Evolutionary conservation across 2,888 invertebrate genomes (phyloP), one percentile per base, ranked within the genome.

Genomic region (Scaptomyza tumidula): DNA sequence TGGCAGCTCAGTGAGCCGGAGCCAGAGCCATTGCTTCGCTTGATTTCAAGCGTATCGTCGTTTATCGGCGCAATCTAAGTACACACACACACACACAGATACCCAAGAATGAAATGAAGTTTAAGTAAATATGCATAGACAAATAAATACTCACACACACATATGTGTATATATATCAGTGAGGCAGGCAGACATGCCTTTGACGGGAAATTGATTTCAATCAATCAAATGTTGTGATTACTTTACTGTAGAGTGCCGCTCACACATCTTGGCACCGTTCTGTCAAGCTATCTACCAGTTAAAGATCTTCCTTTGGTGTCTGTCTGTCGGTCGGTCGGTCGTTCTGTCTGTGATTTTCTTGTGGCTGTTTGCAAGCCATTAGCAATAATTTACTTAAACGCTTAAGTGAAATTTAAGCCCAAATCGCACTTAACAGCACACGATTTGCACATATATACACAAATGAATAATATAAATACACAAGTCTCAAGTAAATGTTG

Each of bases 161-260:
- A 62, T 45, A 75, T 16, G 24, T 6, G 35, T 16, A 29, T 48
- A 10, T 19, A 24, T 50, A 35, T 50, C n/a, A 49, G 5, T 9
- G 33, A 53, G 62, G 27, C 27, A 29, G 33, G 33, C 33, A 49
- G 61, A 48, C 61, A 68, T 89, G 89, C 77, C 85, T 89, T 81
- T 89, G 90, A 89, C 81, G 89, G 87, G 87, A 87, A 90, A 89
- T 90, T 89, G 89, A 90, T 91, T 91, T 85, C 90, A 90, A 91
- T 91, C 91, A 91, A 91, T 91, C 91, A 91, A 89, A 81, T 80
- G 75, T 85, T 83, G 84, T 87, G 90, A 90, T 88, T 90, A 87
- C 85, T 80, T 86, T 87, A 77, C 82, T 85, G 41, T 41, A 71
- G 61, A 75, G 79, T 81, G 77, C 75, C 70, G 6, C 49, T n/a